phyloP scores from a whole-genome alignment of 2,113 vertebrate genomes.

The Hyaena hyaena region DNA sequence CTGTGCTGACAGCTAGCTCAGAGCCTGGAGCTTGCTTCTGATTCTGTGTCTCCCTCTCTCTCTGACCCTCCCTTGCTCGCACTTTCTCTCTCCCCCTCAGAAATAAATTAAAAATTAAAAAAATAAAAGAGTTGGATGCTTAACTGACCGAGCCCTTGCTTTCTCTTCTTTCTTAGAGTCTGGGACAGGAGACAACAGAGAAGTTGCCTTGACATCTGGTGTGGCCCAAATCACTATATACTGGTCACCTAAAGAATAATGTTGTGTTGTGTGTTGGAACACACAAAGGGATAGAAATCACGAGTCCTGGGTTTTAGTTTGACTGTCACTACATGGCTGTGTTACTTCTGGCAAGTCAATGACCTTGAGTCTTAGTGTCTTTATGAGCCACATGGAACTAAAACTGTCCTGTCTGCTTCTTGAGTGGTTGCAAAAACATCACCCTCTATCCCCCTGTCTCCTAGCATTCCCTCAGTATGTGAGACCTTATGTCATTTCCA shows the following conservation, averaged over 20 bases:
- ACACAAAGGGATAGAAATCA: background rate
- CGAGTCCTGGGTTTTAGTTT: background rate
- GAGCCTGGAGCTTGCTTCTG: too few relatives aligned
- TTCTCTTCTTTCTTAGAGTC: background rate
- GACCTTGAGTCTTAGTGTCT: background rate
- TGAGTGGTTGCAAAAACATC: background rate
- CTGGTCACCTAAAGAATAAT: background rate
- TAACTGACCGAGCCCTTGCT: background rate
- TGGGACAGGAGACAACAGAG: background rate
- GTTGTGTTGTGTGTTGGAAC: background rate
- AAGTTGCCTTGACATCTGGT: background rate
- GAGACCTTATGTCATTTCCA: background rate
- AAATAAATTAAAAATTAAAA: too few relatives aligned
- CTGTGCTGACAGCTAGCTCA: too few relatives aligned
- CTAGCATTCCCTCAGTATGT: background rate
- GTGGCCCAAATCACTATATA: background rate
- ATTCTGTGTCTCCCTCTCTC: too few relatives aligned
- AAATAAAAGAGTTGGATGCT: too few relatives aligned
- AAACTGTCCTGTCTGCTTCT: background rate
- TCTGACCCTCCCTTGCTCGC: too few relatives aligned
- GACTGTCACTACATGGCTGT: background rate
- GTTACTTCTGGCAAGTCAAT: background rate
- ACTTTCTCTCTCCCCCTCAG: too few relatives aligned
- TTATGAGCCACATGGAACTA: background rate
- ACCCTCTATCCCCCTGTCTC: background rate